Evolutionary conservation across 30 jellyfish, hydroid and myxozoan genomes (phyloP).

Genomic region (Hydractinia echinata): DNA sequence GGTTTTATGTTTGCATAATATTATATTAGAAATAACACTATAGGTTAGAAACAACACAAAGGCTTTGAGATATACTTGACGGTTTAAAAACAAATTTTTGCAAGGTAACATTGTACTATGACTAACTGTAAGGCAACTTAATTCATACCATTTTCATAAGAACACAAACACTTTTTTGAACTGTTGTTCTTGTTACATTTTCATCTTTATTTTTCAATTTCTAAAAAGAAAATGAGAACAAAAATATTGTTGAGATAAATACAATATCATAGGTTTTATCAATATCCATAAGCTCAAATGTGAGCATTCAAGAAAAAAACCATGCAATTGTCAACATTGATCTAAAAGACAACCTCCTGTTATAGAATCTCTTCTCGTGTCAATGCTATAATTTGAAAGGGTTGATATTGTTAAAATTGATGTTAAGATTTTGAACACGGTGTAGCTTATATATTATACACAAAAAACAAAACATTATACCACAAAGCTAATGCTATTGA

Average conservation of each 20-base stretch:
- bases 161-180: slow-evolving; percentile 89
- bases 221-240: slow-evolving; percentile 31
- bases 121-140: neutral
- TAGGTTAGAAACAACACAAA: neutral
- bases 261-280: neutral
- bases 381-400: too few relatives aligned
- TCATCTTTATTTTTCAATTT: slow-evolving; percentile 63
- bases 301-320: neutral
- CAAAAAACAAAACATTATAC: too few relatives aligned
- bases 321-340: too few relatives aligned
- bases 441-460: too few relatives aligned
- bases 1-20: too few relatives aligned
- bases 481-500: too few relatives aligned
- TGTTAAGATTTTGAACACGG: too few relatives aligned
- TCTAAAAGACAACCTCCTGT: too few relatives aligned
- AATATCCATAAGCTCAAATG: neutral
- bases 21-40: neutral
- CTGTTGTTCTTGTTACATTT: slow-evolving; percentile 84
- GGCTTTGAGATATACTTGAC: neutral
- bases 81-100: neutral
- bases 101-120: neutral
- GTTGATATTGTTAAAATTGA: too few relatives aligned
- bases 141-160: slow-evolving; percentile 55
- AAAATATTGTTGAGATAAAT: neutral
- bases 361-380: too few relatives aligned